A percentile compares a stretch with the other conserved stretches of the same genome.
Conservation (phyloP, 53 echinoderm and acorn worm genomes). For the Astropecten irregularis region DNA sequence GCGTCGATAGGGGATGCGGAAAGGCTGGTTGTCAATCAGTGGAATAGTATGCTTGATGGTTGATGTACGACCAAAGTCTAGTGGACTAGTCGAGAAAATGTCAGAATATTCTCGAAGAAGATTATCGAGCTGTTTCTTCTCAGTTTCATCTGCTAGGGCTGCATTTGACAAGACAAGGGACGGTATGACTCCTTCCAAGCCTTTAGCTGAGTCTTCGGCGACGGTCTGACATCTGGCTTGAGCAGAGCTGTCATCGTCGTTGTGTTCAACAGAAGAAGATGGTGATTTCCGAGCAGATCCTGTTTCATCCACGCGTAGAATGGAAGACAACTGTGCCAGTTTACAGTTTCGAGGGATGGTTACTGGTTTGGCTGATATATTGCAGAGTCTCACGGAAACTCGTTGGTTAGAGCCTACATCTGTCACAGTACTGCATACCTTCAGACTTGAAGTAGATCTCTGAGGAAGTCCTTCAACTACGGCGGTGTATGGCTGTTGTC, state of each 20-base stretch:
- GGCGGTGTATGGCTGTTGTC: neutral
- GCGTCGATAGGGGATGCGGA: slow-evolving; percentile 13
- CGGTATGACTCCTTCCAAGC: no score
- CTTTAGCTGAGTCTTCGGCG: no score
- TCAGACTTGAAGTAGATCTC: no score
- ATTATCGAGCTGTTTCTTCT: neutral
- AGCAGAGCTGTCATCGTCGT: no score
- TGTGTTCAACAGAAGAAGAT: no score
- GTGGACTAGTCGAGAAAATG: neutral
- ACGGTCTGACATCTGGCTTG: neutral
- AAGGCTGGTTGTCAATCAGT: slow-evolving; percentile 16
- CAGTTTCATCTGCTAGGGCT: neutral
- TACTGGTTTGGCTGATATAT: neutral
- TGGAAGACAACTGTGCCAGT: neutral
- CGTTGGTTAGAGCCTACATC: no score
- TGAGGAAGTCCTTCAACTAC: neutral
- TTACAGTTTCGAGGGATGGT: neutral
- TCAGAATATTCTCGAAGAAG: slow-evolving; percentile 8
- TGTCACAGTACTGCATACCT: neutral
- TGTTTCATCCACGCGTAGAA: neutral
- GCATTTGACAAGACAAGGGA: neutral
- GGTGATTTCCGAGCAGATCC: no score
- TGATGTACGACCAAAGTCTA: slow-evolving; percentile 18
- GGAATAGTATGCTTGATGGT: slow-evolving; percentile 13
- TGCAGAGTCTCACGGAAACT: no score